phyloP scores from a whole-genome alignment of 2,888 invertebrate genomes.

The Eupithecia exiguata region DNA sequence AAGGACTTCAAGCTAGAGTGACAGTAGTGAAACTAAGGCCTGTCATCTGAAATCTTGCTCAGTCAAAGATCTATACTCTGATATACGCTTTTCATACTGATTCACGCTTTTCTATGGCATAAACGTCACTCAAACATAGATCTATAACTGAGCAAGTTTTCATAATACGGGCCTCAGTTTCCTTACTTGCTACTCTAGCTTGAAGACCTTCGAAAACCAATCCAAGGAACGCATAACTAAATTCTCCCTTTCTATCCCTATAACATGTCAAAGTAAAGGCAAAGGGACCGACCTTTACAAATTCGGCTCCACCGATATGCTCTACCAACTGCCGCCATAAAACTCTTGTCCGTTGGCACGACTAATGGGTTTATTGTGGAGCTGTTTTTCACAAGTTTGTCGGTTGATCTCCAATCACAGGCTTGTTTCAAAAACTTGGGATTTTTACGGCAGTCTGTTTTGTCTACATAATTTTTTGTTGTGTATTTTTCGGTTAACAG shows the following conservation, averaged over 20 bases:
- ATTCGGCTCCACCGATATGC: slow-evolving; percentile 66
- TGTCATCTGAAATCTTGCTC: too few relatives aligned
- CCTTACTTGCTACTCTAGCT: neutral
- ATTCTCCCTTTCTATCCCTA: neutral
- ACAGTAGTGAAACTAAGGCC: too few relatives aligned
- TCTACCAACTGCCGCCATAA: slow-evolving; percentile 69
- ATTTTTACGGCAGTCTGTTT: neutral
- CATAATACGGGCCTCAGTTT: too few relatives aligned
- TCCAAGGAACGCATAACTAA: neutral
- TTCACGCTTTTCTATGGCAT: too few relatives aligned
- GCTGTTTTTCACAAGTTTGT: slow-evolving; percentile 19
- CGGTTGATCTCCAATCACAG: slow-evolving; percentile 17
- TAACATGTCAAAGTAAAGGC: slow-evolving; percentile 40
- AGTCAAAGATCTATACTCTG: too few relatives aligned
- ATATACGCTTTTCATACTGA: too few relatives aligned
- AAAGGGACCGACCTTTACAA: slow-evolving; percentile 72
- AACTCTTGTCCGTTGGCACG: slow-evolving; percentile 56
- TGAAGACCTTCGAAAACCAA: neutral
- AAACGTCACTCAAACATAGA: too few relatives aligned
- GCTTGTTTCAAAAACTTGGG: neutral
- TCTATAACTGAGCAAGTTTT: too few relatives aligned
- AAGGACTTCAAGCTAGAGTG: too few relatives aligned
- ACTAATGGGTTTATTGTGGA: slow-evolving; percentile 53
- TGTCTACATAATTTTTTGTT: neutral
- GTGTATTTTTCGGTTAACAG: neutral